Base-by-base conservation (phyloP, 2,113 vertebrate species). In the Holacanthus passer region DNA sequence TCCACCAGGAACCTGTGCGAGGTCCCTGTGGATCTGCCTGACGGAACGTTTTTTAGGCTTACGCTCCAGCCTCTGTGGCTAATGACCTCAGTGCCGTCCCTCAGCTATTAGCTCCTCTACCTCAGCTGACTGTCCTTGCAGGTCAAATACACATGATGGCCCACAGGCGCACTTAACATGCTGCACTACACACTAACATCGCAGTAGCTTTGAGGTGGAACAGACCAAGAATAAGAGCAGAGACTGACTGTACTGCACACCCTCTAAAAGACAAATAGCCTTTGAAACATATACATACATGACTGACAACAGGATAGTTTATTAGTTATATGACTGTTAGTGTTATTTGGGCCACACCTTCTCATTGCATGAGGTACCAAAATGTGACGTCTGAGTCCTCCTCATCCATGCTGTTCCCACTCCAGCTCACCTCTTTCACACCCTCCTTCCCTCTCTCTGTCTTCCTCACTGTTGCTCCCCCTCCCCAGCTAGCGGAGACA, bases 41-140 rank as follows among this genome's bases (percentile, higher is more conserved):
- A 81, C 20, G 59, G 83, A 90, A 91, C 77, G 56, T 84, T 87
- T 92, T n/a, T 88, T 58, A 67, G 85, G 73, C 86, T 79, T 77
- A 73, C 79, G 87, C 83, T 83, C 77, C 69, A 89, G 85, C 86
- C 77, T 78, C 79, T 67, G 81, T 74, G 76, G 72, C 82, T 93
- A 94, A 94, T 92, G 90, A 93, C 91, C 89, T 91, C 65, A 70
- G 91, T 65, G 90, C 14, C 35, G 27, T 92, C 89, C 92, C 90
- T 89, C 66, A 86, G 67, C 87, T 91, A 93, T 93, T 92, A 93
- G 86, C 85, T 86, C 78, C 77, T 52, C 71, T 66, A 82, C 83
- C 80, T 87, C 74, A 77, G 82, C 73, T 71, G 80, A 81, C 82
- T 84, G 88, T 91, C 88, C 91, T 94, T 91, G 86, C 80, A 85